Base-by-base conservation (phyloP, 2,113 vertebrate genomes). In the Neomonachus schauinslandi region DNA sequence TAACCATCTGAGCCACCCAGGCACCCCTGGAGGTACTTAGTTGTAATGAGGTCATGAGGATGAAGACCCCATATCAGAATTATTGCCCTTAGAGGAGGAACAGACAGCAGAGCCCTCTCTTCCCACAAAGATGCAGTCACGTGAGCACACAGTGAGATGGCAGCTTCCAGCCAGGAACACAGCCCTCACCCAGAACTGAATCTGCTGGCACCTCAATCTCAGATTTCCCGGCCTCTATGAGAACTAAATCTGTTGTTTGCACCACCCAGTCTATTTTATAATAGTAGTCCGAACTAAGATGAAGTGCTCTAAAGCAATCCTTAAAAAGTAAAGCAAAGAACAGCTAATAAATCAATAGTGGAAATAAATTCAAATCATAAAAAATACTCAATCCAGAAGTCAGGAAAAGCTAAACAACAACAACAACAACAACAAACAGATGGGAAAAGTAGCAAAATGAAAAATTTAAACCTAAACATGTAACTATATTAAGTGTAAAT, bases 401-500 rank as follows among this genome's bases (percentile, higher is more conserved):
- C 42, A 74, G 39, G 18, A 74, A 89, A 57, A 74, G 36, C 24
- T 76, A 93, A 36, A 63, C 19, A 16, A n/a, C 19, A 11, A n/a
- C 10, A 42, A 84, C 10, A 42, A 84, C 84, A 74, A 74, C 12
- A 89, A 63, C 28, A 21, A 81, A 63, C 5, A 39, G 16, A 33
- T 46, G 7, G 39, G 51, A 91, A 28, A 84, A 77, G 26, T 15
- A 83, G 42, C 76, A 72, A 82, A 36, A 74, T 15, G 9, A 83
- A 82, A 89, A 95, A 63, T 13, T 83, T 81, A 89, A 89, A 89
- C 42, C 28, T 33, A 94, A 89, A 63, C 46, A 57, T 46, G 39
- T 65, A 82, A 67, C 22, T 67, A 39, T 67, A 83, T 63, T 89
- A 83, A 89, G n/a, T 74, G 26, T 55, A 89, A 71, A 80, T 14